A percentile compares a stretch with the other conserved stretches of the same genome.
Evolutionary conservation across 2,797 vertebrate genomes (phyloP).

Genomic region (Moxostoma hubbsi): DNA sequence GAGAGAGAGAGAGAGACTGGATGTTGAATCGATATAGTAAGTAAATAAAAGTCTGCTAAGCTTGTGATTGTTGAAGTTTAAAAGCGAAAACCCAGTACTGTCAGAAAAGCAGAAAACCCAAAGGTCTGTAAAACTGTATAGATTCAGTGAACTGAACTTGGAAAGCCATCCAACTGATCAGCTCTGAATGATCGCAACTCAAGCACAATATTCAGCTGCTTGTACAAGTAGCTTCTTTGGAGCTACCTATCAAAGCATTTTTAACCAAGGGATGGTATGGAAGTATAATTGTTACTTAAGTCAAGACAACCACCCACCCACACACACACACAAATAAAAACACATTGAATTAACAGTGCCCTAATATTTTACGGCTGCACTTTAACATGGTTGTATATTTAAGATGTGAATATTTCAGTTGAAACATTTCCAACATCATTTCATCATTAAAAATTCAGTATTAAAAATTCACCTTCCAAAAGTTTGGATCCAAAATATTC

Average conservation of each 20-base stretch:
- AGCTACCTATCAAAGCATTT: neutral
- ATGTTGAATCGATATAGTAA: slow-evolving; percentile 71
- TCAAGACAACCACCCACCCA: too few relatives aligned
- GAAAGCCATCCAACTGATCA: neutral
- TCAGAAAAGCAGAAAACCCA: slow-evolving; percentile 50
- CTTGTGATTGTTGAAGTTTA: slow-evolving; percentile 76
- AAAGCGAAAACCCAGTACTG: slow-evolving; percentile 70
- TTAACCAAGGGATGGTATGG: neutral
- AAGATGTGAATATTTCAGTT: too few relatives aligned
- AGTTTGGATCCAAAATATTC: too few relatives aligned
- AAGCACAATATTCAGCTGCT: neutral
- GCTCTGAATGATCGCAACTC: neutral
- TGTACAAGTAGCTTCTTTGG: neutral
- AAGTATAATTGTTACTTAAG: too few relatives aligned
- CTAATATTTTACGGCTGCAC: too few relatives aligned
- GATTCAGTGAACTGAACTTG: slow-evolving; percentile 12
- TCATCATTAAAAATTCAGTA: too few relatives aligned
- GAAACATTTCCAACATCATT: too few relatives aligned
- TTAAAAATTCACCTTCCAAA: too few relatives aligned
- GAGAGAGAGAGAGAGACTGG: neutral
- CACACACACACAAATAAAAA: too few relatives aligned
- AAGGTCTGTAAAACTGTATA: slow-evolving; percentile 24
- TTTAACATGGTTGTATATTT: too few relatives aligned
- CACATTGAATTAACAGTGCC: too few relatives aligned
- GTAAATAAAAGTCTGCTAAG: slow-evolving; percentile 80